Percentiles rank a stretch among this genome's conserved stretches.
Evolutionary conservation across 2,113 vertebrate species (phyloP).

Genomic region (Dermatemys mawii): DNA sequence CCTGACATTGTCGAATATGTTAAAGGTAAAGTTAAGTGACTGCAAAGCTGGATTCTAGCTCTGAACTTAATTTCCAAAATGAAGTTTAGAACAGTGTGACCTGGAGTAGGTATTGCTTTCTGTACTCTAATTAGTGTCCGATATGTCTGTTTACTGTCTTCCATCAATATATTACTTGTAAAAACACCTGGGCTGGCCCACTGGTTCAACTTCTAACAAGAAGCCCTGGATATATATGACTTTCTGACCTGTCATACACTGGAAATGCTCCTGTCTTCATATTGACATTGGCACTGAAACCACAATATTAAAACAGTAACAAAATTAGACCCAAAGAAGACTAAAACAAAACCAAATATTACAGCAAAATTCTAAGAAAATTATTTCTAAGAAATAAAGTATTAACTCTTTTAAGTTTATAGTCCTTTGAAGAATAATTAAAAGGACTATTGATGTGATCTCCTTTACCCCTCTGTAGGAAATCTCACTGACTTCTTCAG

Average conservation of each 20-base stretch:
- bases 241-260: constrained; percentile 36
- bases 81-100: background rate
- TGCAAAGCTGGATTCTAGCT: background rate
- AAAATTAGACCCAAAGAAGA: constrained; percentile 34
- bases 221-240: constrained; percentile 5
- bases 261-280: constrained; percentile 56
- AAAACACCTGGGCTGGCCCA: constrained; percentile 34
- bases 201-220: constrained; percentile 19
- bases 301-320: constrained; percentile 34
- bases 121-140: background rate
- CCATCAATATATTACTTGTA: constrained; percentile 18
- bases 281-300: constrained; percentile 50
- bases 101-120: constrained; percentile 13
- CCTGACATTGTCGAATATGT: background rate
- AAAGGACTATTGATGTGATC: background rate
- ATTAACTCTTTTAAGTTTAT: constrained; percentile 19
- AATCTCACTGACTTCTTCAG: background rate
- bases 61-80: background rate
- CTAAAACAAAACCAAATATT: constrained; percentile 22
- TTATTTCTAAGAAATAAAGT: constrained; percentile 36
- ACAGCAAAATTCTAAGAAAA: constrained; percentile 54
- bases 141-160: constrained; percentile 45
- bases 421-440: background rate
- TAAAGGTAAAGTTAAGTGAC: background rate
- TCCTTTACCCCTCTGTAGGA: background rate